Evolutionary conservation across 2,113 vertebrate genomes (phyloP), one percentile per base, ranked within the genome.

Genomic region (Irena cyanogastra): DNA sequence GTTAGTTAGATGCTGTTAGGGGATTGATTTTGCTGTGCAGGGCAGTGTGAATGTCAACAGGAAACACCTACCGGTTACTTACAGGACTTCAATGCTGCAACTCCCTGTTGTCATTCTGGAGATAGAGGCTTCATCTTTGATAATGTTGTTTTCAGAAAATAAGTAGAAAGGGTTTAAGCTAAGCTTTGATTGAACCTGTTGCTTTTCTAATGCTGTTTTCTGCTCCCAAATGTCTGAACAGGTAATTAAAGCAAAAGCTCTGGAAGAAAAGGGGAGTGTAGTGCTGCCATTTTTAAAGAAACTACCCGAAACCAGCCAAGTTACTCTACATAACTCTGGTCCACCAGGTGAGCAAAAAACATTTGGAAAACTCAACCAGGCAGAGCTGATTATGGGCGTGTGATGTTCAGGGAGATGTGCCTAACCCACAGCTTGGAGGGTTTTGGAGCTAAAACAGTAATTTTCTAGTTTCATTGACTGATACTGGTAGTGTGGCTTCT

Each of bases 221-320:
- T 95, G 45, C 19, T 94, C 44, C 64, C 59, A 75, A 84, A 90
- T 74, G 17, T 78, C 88, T 92, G 30, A 93, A 86, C 87, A 97
- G 97, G 89, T 41, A 60, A 81, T 49, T 33, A 95, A 91, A 78
- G 47, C 81, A 81, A 93, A 95, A 80, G 17, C 35, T 27, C 68
- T 85, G 59, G 96, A 96, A 71, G 93, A 87, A 87, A 95, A 96
- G 57, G 97, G 92, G 30, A 94, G 53, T 53, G 45, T 96, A 37
- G 69, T 93, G 28, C 72, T 97, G 64, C 91, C 95, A 27, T 95
- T 93, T 93, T 80, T 96, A 66, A 96, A 94, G 90, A 96, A 89
- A 71, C 18, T 96, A 6, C 95, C 97, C 0, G 97, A 97, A 71
- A 86, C 83, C 23, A 95, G 90, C 70, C 96, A 97, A 31, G 95